phyloP scores from a whole-genome alignment of 2,797 vertebrate species.

The Cuniculus paca region DNA sequence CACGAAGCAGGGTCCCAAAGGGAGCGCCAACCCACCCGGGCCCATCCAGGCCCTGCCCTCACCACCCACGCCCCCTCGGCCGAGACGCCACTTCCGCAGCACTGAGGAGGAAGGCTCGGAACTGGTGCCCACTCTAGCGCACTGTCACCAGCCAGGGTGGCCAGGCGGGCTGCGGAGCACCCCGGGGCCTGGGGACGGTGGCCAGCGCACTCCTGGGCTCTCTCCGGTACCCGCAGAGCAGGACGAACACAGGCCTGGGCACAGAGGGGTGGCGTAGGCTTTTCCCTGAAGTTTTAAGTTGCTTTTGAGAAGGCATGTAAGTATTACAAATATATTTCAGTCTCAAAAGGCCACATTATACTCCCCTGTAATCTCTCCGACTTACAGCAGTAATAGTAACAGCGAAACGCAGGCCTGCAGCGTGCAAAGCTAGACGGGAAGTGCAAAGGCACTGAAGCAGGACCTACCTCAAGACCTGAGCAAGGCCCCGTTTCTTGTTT shows the following conservation, averaged over 20 bases:
- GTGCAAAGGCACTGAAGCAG: neutral
- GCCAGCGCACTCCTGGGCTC: neutral
- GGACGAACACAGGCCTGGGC: neutral
- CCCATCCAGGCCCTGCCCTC: neutral
- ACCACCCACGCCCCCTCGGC: neutral
- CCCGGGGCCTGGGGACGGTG: no score
- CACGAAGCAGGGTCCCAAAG: neutral
- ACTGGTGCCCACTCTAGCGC: no score
- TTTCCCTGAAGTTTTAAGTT: neutral
- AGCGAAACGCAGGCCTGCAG: neutral
- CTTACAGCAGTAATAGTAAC: neutral
- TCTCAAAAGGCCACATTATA: neutral
- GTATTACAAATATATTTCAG: neutral
- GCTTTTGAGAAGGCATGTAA: neutral
- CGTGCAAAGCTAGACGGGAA: neutral
- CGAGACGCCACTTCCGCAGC: neutral
- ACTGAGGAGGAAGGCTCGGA: rapidly evolving
- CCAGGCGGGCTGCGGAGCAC: neutral
- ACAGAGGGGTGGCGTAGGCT: neutral
- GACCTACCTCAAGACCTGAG: constrained; percentile 84
- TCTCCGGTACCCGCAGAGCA: neutral
- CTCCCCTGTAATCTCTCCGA: neutral
- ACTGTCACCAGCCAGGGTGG: neutral
- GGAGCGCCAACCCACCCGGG: neutral
- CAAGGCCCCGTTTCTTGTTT: constrained; percentile 91